Percentiles rank a stretch among this genome's conserved stretches.
Conservation (phyloP, 1,140 invertebrate genomes). For the Steinernema feltiae region DNA sequence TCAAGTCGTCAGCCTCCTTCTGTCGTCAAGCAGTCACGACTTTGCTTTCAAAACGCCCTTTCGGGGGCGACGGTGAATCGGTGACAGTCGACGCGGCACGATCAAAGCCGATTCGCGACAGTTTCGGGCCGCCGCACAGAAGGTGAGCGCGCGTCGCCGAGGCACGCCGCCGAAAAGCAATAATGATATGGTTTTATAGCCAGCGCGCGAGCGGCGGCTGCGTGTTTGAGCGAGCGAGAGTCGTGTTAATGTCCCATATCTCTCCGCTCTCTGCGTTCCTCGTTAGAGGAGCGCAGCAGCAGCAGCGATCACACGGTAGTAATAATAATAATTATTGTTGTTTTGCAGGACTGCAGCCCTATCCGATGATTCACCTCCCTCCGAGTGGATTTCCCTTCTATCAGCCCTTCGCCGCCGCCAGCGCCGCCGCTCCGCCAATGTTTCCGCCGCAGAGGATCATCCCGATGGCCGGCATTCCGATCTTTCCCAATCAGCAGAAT, state of each 20-base stretch:
- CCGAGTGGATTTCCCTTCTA: neutral
- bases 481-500: no score
- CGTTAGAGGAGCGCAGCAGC: no score
- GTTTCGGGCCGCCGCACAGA: neutral
- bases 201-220: neutral
- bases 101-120: neutral
- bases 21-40: neutral
- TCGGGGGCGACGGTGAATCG: neutral
- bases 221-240: neutral
- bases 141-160: neutral
- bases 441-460: no score
- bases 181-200: slow-evolving; percentile 12
- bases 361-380: neutral
- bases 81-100: neutral
- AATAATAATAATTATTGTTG: neutral
- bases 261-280: no score
- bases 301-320: neutral
- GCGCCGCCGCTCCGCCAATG: no score
- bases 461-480: no score
- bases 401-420: no score
- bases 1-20: no score
- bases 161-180: neutral
- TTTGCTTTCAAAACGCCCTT: neutral
- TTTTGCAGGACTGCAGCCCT: neutral
- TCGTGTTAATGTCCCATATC: slow-evolving; percentile 1